phyloP scores from a whole-genome alignment of 1,140 invertebrate species.

The Coelopa frigida region DNA sequence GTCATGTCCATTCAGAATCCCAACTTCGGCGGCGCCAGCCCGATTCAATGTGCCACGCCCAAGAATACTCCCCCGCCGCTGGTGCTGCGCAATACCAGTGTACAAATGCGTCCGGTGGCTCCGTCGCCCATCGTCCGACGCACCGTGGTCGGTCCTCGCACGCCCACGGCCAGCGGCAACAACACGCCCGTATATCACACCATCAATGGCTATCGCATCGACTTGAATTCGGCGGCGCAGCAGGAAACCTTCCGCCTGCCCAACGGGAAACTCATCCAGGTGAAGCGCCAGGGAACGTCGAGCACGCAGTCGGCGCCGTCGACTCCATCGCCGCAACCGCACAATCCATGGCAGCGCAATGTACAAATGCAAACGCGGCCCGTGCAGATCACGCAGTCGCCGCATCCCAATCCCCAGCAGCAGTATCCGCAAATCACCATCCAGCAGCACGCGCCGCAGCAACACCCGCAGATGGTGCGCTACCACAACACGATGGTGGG shows the following conservation, averaged over 20 bases:
- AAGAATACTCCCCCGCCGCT: conserved; percentile 31
- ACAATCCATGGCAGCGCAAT: conserved; percentile 3
- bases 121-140: conserved; percentile 9
- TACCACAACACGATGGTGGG: conserved; percentile 3
- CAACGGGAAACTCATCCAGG: conserved; percentile 42
- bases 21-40: conserved; percentile 10
- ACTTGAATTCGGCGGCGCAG: conserved; percentile 41
- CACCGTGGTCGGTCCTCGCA: conserved; percentile 8
- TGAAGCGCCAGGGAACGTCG: conserved; percentile 29
- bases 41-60: conserved; percentile 4
- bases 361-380: conserved; percentile 5
- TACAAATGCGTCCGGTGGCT: conserved; percentile 25
- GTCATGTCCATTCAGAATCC: conserved; percentile 29
- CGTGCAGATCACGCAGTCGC: conserved; percentile 9
- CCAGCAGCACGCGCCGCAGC: background rate
- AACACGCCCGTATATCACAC: conserved; percentile 38
- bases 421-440: background rate
- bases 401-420: background rate
- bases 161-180: background rate
- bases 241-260: conserved; percentile 41
- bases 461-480: conserved; percentile 11
- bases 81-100: conserved; percentile 29
- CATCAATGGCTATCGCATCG: conserved; percentile 40
- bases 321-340: conserved; percentile 9
- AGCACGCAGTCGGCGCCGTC: conserved; percentile 3